Base-by-base conservation (phyloP, 2,888 invertebrate genomes). In the Lapara coniferarum region DNA sequence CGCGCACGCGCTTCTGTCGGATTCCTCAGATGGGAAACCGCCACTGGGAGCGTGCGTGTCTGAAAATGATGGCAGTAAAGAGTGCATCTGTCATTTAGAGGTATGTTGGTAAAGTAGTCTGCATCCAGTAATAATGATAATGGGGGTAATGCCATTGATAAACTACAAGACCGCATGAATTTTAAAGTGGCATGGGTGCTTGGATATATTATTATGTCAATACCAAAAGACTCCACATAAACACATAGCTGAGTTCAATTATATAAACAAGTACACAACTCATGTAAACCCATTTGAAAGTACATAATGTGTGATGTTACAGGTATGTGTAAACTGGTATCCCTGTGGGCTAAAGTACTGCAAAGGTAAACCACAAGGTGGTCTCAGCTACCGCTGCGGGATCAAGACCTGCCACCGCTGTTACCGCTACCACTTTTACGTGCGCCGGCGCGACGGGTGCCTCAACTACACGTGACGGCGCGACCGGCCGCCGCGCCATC, bases 321-420 rank as follows among this genome's bases (percentile, higher is more conserved):
- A 92, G 92, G 87, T 91, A 73, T 98, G 98, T 88, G 96, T 98
- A 68, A 98, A 98, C 69, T 99, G 98, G 98, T 99, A 98, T 89
- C 98, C 99, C 0, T 99, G 98, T 88, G 98, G 98, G 30, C 94
- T 99, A 58, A 98, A 98, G 86, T 99, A 98, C 91, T 99, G 99
- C 91, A 97, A 98, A 82, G 97, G 97, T 59, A 97, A 97, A 87
- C 95, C 96, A 59, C 95, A 95, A 76, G 94, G 94, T 13, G 90
- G 93, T 12, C 85, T 96, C 91, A 94, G 95, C 95, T 98, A 98
- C 92, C 95, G 98, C 68, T 99, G 99, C 87, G 99, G 99, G 75
- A 99, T 99, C 85, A 98, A 98, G 91, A 99, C 99, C 0, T 99
- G 99, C 89, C 96, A 97, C 81, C 96, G 97, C 86, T 98, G 98